Percentiles rank a stretch among this genome's conserved stretches.
These are phyloP conservation scores for Megaceryle alcyon DNA, from an alignment of 2,797 vertebrate genomes.

Conservation along the genomic window DNA sequence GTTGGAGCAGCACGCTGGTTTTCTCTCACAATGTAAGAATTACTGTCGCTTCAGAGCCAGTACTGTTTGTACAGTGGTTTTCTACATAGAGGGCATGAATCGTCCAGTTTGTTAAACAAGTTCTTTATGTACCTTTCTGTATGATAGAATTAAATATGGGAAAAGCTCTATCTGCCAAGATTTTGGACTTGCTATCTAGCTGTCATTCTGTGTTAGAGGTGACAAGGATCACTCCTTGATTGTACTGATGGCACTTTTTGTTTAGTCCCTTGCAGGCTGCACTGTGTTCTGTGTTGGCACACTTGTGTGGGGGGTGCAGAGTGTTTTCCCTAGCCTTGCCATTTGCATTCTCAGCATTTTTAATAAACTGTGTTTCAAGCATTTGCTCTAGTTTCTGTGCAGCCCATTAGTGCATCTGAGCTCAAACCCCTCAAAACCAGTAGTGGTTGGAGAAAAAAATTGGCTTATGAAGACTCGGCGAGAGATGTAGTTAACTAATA, in stretches of 20 bases:
- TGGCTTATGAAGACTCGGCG: background rate
- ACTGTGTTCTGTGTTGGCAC: rapidly evolving
- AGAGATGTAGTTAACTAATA: background rate
- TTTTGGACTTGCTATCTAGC: rapidly evolving
- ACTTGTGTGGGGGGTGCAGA: background rate
- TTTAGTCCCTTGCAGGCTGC: background rate
- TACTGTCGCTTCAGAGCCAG: background rate
- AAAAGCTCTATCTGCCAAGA: background rate
- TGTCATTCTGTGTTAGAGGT: background rate
- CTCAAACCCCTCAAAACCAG: background rate
- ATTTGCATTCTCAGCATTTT: background rate
- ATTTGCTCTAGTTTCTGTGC: background rate
- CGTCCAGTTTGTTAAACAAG: background rate
- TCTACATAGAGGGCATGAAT: background rate
- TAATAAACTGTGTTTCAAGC: background rate
- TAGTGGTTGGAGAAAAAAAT: background rate
- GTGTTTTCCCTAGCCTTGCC: background rate
- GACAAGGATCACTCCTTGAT: background rate
- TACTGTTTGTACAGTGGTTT: background rate
- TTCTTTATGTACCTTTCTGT: background rate
- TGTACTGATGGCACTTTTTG: background rate
- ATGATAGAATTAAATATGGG: rapidly evolving
- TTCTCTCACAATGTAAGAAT: background rate
- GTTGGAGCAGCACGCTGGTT: background rate
- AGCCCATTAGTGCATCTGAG: background rate